phyloP scores from a whole-genome alignment of 2,113 vertebrate species.

The Mirounga angustirostris region DNA sequence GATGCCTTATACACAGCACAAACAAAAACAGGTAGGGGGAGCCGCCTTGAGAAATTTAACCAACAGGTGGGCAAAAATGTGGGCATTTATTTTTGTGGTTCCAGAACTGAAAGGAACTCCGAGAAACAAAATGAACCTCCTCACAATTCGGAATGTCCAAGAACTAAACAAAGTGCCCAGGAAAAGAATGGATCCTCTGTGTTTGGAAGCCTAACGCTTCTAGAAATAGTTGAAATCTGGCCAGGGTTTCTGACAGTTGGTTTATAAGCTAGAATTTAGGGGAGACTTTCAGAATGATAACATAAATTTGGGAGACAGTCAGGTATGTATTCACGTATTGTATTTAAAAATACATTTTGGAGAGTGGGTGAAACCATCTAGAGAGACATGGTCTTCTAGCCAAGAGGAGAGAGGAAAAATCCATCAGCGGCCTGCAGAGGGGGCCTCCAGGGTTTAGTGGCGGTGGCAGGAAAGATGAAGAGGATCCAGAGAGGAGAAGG shows the following conservation, averaged over 20 bases:
- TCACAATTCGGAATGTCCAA: neutral
- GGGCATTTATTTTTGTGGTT: neutral
- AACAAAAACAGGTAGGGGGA: accelerated
- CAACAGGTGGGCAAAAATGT: accelerated
- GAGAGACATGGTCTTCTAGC: neutral
- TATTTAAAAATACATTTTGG: neutral
- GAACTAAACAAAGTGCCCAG: neutral
- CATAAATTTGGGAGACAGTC: neutral
- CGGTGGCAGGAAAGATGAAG: accelerated
- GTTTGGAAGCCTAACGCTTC: neutral
- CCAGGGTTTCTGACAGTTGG: neutral
- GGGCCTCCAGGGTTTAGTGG: accelerated
- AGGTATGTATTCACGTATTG: neutral
- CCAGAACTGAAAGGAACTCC: neutral
- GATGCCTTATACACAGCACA: accelerated
- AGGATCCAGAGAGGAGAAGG: neutral
- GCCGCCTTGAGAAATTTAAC: neutral
- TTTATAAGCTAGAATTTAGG: neutral
- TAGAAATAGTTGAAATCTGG: no score
- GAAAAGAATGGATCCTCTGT: neutral
- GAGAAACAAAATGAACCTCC: neutral
- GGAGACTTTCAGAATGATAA: neutral
- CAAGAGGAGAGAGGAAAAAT: neutral
- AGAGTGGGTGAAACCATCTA: neutral
- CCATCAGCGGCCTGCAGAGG: accelerated